Base-by-base conservation (phyloP, 2,113 vertebrate species). In the Pedetes capensis region DNA sequence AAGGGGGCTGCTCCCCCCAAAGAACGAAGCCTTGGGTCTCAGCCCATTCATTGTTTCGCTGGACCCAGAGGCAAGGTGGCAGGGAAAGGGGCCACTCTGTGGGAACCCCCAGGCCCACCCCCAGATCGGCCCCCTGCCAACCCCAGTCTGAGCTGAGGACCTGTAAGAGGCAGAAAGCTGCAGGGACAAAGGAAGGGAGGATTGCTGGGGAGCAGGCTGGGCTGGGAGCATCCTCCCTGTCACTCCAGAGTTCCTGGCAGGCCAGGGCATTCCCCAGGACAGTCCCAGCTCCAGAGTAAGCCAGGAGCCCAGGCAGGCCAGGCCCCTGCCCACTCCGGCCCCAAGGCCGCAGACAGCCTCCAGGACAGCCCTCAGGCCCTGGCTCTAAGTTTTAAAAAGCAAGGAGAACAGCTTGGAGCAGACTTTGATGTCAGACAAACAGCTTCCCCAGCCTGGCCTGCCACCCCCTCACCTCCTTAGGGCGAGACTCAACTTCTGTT, bases 361-460 rank as follows among this genome's bases (percentile, higher is more conserved):
- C 18, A 7, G 53, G 53, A 39, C 74, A 63, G 86, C 55, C 34
- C 39, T 51, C 16, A 39, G 86, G 91, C 49, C 18, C 34, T n/a
- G 87, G 66, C 6, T n/a, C 72, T 64, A 61, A 71, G 82, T 91
- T 82, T 95, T 85, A 42, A 78, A 91, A 86, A 87, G 84, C 83
- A 42, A 20, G 64, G 0, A 6, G 39, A 91, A 69, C 72, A 51
- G 80, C 59, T 3, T 14, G 25, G 49, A 11, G 57, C 37, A 84
- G 59, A 37, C 82, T 87, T 82, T 94, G 75, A 89, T 92, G 87
- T 81, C 44, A 14, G 89, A 37, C 25, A 59, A 81, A 59, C 71
- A 53, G 72, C 22, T 59, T 71, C 72, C 82, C 37, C 3, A 6
- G 39, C 44, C 37, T 2, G 6, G 25, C n/a, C 75, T 17, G 72